Conservation (phyloP, 2,113 vertebrate species). For the Nothocercus nigrocapillus region DNA sequence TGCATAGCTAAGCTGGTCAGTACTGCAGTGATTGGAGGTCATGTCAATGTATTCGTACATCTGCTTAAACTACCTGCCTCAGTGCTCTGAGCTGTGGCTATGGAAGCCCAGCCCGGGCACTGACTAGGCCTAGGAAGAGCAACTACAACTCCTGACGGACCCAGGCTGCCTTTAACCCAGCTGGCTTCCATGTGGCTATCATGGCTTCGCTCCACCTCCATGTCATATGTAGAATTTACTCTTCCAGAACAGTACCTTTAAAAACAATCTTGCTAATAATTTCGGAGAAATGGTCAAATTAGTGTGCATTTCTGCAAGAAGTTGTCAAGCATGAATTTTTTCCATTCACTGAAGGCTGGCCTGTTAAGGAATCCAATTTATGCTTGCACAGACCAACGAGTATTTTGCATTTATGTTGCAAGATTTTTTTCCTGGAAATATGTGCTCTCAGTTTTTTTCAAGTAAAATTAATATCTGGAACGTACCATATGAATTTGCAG, state of each 20-base stretch:
- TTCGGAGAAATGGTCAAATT: background rate
- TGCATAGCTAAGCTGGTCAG: background rate
- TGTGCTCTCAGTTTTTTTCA: background rate
- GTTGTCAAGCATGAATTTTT: background rate
- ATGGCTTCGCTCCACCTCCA: background rate
- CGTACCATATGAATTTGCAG: background rate
- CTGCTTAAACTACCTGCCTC: background rate
- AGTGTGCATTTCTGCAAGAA: background rate
- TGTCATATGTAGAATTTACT: background rate
- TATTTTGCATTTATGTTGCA: background rate
- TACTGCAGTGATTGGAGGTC: background rate
- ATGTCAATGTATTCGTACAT: background rate
- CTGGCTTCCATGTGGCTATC: background rate
- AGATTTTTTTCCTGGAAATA: background rate
- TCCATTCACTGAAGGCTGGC: background rate
- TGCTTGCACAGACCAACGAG: background rate
- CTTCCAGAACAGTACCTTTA: conserved; percentile 9
- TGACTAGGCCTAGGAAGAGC: background rate
- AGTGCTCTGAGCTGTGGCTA: background rate
- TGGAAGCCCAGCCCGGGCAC: background rate
- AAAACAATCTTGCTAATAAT: background rate
- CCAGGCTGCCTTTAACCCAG: background rate
- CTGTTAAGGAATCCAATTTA: background rate
- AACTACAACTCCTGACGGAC: no score
- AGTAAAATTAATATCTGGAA: background rate